These are phyloP conservation scores for Syngnathus floridae DNA, from an alignment of 2,113 vertebrate species.

Conservation along the genomic window DNA sequence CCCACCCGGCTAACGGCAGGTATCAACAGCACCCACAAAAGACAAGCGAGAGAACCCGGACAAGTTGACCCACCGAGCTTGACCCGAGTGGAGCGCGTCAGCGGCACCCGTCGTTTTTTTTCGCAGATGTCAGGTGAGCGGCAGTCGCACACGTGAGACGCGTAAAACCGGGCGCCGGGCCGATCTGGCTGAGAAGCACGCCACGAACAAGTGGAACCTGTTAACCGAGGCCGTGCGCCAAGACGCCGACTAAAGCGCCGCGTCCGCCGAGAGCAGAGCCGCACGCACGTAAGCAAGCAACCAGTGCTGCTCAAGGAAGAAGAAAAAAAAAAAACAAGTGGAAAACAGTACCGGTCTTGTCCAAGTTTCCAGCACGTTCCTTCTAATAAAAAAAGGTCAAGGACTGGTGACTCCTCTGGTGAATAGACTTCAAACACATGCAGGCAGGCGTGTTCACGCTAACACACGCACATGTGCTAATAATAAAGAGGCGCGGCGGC, in stretches of 20 bases:
- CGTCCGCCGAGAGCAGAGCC: slow-evolving; percentile 32
- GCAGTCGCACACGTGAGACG: slow-evolving; percentile 2
- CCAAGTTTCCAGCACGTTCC: slow-evolving; percentile 41
- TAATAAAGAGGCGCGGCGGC: slow-evolving; percentile 64
- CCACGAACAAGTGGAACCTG: slow-evolving; percentile 64
- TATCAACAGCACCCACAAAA: slow-evolving; percentile 57
- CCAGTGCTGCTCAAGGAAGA: slow-evolving; percentile 19
- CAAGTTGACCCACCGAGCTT: slow-evolving; percentile 7
- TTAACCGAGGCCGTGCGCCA: slow-evolving; percentile 46
- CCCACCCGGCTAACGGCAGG: slow-evolving; percentile 65
- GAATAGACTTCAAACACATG: slow-evolving; percentile 59
- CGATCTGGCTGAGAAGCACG: slow-evolving; percentile 35
- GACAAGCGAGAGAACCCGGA: slow-evolving; percentile 1
- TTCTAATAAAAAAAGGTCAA: slow-evolving; percentile 53
- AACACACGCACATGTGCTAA: slow-evolving; percentile 60
- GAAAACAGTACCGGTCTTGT: slow-evolving; percentile 48
- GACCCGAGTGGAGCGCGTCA: slow-evolving; percentile 15
- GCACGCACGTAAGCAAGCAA: slow-evolving; percentile 22
- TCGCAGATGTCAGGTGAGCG: slow-evolving; percentile 53
- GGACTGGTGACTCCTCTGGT: slow-evolving; percentile 46
- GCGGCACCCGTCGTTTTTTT: slow-evolving; percentile 10
- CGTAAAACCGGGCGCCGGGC: slow-evolving; percentile 10
- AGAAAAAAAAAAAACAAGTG: not conserved
- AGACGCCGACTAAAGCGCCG: slow-evolving; percentile 18
- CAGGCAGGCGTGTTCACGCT: slow-evolving; percentile 33